Evolutionary conservation across 2,113 vertebrate genomes (phyloP), one percentile per base, ranked within the genome.

Genomic region (Corydoras maculifer): DNA sequence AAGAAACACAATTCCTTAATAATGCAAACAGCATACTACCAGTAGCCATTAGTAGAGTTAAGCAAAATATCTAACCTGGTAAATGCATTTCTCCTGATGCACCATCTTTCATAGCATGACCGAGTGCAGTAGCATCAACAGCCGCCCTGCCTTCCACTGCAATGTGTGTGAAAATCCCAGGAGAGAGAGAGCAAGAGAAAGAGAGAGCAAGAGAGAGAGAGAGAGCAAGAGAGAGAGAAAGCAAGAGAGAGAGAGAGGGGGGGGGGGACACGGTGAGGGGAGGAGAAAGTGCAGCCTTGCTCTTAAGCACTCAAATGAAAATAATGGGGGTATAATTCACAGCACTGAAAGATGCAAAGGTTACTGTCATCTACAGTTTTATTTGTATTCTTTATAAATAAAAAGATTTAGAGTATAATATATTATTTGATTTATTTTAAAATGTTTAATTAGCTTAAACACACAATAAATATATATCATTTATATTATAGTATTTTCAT

Each of bases 21-120:
- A 43, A 43, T 43, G 4, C 35, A 43, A 43, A 43, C 35, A 43
- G 35, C 0, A 4, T 43, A 43, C 35, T 43, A 15, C 35, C 8
- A 11, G 5, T 7, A 51, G 15, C 29, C 25, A 60, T 55, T 54
- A 32, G 2, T 8, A 58, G 18, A 25, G 18, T 25, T 25, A 4
- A 15, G 30, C 11, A 29, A 25, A 58, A 74, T 70, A 58, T 85
- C 88, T 85, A 84, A 90, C 89, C 89, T 90, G 89, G 82, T 90
- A 90, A 84, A 89, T 63, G 69, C 86, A 88, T 89, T 90, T 90
- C 79, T 90, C 89, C 79, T 89, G 88, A 79, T 90, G 89, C 75
- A 90, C 89, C 89, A 90, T 90, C 84, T 80, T 88, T 89, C 85
- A 89, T 73, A 65, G 77, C 87, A 89, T 87, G 50, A 78, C 79